Evolutionary conservation across 2,888 invertebrate genomes (phyloP).

Genomic region (Phortica magna): DNA sequence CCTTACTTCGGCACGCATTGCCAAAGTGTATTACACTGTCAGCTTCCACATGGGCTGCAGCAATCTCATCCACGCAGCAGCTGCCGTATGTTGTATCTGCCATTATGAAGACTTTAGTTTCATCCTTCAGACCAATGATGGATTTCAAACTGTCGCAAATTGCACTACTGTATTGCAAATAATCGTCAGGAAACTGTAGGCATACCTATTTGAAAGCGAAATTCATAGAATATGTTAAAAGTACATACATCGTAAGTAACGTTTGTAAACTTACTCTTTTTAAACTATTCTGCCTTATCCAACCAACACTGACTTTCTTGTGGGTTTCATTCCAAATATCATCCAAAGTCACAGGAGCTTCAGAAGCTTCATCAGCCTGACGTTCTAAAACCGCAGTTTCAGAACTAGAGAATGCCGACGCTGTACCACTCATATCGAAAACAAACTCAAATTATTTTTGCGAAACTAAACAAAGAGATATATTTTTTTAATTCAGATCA

Average conservation of each 20-base stretch:
- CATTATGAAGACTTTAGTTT: conserved; percentile 85
- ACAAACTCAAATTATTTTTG: background rate
- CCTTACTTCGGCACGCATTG: conserved; percentile 89
- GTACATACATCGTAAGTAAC: conserved; percentile 5
- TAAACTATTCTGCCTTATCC: conserved; percentile 85
- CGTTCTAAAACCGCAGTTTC: conserved; percentile 73
- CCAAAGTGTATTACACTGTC: conserved; percentile 96
- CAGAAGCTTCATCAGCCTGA: conserved; percentile 53
- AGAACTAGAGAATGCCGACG: conserved; percentile 73
- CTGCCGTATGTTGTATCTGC: conserved; percentile 96
- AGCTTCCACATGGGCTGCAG: conserved; percentile 91
- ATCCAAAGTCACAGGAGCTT: conserved; percentile 54
- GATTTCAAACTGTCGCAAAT: conserved; percentile 82
- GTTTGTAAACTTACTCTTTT: conserved; percentile 81
- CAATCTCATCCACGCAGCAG: conserved; percentile 83
- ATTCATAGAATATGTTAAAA: background rate
- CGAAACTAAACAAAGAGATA: background rate
- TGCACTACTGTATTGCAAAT: conserved; percentile 84
- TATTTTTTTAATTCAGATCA: background rate
- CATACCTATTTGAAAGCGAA: conserved; percentile 82
- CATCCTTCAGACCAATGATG: conserved; percentile 63
- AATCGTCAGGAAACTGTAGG: conserved; percentile 93
- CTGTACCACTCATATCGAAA: conserved; percentile 44
- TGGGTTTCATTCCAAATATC: conserved; percentile 75
- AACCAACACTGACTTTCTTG: conserved; percentile 78